A percentile compares a stretch with the other conserved stretches of the same genome.
Conservation (phyloP, 1,140 invertebrate species). For the Triops longicaudatus region DNA sequence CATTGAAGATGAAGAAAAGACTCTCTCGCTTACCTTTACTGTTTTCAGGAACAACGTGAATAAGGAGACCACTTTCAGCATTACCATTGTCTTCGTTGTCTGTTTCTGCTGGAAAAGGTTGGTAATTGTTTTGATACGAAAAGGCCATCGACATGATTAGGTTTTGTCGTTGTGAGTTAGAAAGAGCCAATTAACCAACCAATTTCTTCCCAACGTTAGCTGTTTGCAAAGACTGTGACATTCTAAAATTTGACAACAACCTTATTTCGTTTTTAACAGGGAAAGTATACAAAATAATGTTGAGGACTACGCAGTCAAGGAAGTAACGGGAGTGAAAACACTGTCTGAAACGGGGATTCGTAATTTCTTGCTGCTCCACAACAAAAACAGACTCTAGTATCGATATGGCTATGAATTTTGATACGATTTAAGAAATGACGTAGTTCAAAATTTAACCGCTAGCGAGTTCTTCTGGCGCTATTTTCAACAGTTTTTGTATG, state of each 20-base stretch:
- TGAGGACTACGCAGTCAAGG: too few relatives aligned
- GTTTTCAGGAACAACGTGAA: conserved; percentile 34
- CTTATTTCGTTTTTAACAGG: too few relatives aligned
- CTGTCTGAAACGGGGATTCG: neutral
- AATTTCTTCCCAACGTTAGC: too few relatives aligned
- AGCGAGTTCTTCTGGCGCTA: neutral
- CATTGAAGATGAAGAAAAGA: neutral
- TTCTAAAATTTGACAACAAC: too few relatives aligned
- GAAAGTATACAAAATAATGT: too few relatives aligned
- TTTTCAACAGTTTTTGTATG: too few relatives aligned
- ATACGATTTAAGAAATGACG: neutral
- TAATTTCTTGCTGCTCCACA: neutral
- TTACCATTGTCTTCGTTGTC: conserved; percentile 12
- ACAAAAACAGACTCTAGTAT: neutral
- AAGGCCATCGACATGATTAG: neutral
- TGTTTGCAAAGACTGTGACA: too few relatives aligned
- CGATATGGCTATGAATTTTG: neutral
- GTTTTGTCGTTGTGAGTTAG: neutral
- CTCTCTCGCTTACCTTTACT: conserved; percentile 31
- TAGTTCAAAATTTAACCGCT: neutral
- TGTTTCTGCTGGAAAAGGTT: neutral
- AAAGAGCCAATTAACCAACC: neutral
- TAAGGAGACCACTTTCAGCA: conserved; percentile 30
- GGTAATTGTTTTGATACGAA: conserved; percentile 12
- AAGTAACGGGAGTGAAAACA: neutral